phyloP scores from a whole-genome alignment of 2,888 invertebrate genomes.

The Netelia inedita region DNA sequence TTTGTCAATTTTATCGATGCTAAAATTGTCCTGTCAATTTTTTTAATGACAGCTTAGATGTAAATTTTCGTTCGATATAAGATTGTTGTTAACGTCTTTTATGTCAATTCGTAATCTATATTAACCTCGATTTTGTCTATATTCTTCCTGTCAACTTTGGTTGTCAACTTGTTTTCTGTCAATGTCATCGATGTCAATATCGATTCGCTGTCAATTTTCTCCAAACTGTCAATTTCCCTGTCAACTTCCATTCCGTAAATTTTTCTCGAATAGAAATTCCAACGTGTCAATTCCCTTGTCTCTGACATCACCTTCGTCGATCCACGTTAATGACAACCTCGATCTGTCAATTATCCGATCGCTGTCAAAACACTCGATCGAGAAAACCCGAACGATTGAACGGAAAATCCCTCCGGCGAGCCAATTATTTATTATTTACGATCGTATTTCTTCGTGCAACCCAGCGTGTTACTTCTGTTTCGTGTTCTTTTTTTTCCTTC shows the following conservation, averaged over 20 bases:
- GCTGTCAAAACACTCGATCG: background rate
- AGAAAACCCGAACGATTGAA: background rate
- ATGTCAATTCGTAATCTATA: no score
- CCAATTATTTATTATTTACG: slow-evolving; percentile 31
- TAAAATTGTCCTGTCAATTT: no score
- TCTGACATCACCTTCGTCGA: background rate
- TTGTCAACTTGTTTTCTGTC: no score
- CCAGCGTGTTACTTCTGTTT: background rate
- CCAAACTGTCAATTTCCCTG: background rate
- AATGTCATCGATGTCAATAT: no score
- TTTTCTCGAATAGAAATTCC: background rate
- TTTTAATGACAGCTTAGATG: no score
- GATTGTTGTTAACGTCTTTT: no score
- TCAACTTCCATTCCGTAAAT: background rate
- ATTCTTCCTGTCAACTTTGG: background rate
- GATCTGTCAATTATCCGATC: background rate
- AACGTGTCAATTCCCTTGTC: background rate
- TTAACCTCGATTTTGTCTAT: background rate
- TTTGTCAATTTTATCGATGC: no score
- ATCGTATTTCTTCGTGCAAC: background rate
- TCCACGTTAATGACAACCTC: background rate
- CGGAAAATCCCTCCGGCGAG: background rate
- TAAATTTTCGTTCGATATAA: no score
- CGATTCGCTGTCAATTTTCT: no score
- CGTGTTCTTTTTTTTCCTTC: background rate